phyloP scores from a whole-genome alignment of 2,888 invertebrate species.

The Ephialtes manifestator region DNA sequence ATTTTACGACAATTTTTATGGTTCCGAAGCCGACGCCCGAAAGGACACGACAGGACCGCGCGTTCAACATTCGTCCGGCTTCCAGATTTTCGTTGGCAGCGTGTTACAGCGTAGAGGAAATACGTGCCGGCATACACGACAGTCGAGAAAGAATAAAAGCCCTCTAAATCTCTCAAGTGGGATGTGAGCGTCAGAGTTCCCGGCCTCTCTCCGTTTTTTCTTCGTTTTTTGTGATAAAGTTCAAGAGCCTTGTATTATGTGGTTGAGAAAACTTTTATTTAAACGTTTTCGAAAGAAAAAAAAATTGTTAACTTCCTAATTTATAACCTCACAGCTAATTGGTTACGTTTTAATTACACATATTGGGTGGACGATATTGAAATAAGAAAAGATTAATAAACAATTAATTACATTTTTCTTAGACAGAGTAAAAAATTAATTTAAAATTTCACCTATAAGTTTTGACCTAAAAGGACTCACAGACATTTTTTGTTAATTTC shows the following conservation, averaged over 20 bases:
- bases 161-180: slow-evolving; percentile 64
- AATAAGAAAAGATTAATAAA: no score
- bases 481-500: no score
- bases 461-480: no score
- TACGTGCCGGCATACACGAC: slow-evolving; percentile 32
- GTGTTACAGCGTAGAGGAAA: slow-evolving; percentile 11
- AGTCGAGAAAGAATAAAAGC: slow-evolving; percentile 65
- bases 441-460: no score
- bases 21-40: slow-evolving; percentile 46
- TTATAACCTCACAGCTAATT: not conserved
- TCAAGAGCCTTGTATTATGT: not conserved
- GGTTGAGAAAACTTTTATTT: not conserved
- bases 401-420: no score
- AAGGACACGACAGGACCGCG: slow-evolving; percentile 12
- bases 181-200: slow-evolving; percentile 37
- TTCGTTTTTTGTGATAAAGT: not conserved
- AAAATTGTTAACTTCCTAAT: not conserved
- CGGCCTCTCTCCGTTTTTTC: not conserved
- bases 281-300: not conserved
- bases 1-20: slow-evolving; percentile 77
- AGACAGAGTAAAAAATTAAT: no score
- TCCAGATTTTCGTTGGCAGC: slow-evolving; percentile 40
- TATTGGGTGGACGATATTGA: no score
- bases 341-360: no score
- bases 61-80: slow-evolving; percentile 36